Evolutionary conservation across 2,888 invertebrate species (phyloP).

Genomic region (Drosophila parthenogenetica): DNA sequence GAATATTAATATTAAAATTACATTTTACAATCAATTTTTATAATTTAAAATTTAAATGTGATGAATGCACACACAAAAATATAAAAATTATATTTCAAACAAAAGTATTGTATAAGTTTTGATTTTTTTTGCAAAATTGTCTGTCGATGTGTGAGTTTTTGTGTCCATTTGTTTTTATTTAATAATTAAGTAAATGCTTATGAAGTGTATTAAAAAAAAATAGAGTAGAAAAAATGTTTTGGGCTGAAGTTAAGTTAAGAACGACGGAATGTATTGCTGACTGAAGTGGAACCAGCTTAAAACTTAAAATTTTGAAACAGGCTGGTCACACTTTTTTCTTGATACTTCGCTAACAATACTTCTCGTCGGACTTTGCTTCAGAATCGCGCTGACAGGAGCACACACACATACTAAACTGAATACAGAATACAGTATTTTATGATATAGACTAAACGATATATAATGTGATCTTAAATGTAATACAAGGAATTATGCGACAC

Average conservation of each 20-base stretch:
- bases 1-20: conserved; percentile 42
- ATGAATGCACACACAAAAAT: conserved; percentile 74
- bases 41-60: conserved; percentile 43
- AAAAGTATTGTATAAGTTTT: conserved; percentile 17
- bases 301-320: too few relatives aligned
- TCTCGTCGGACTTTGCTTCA: conserved; percentile 3
- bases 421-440: conserved; percentile 6
- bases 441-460: conserved; percentile 8
- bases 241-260: conserved; percentile 4
- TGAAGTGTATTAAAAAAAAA: conserved; percentile 51
- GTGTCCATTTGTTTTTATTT: conserved; percentile 41
- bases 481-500: conserved; percentile 20
- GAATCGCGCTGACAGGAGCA: conserved; percentile 36
- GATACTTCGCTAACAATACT: not conserved
- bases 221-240: conserved; percentile 26
- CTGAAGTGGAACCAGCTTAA: too few relatives aligned
- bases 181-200: conserved; percentile 75
- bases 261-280: not conserved
- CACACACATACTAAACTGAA: conserved; percentile 44
- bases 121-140: conserved; percentile 15
- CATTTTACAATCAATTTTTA: conserved; percentile 44
- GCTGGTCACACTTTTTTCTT: conserved; percentile 7
- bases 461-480: conserved; percentile 9
- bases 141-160: conserved; percentile 9
- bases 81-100: conserved; percentile 55